These are phyloP conservation scores for Ferdinandea cuprea DNA, from an alignment of 2,888 invertebrate species.

Conservation along the genomic window DNA sequence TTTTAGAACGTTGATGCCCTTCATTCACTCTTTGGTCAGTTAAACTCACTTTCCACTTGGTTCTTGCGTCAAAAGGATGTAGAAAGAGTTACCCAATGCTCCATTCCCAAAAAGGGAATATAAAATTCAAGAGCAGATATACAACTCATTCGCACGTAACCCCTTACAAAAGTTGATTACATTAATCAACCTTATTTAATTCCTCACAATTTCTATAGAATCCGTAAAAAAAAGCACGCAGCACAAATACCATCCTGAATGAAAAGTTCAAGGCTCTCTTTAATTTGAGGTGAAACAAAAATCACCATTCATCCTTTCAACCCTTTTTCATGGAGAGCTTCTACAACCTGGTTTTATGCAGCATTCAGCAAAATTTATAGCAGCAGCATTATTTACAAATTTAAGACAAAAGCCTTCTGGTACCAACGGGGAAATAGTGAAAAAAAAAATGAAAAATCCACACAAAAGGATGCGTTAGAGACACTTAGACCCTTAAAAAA, in stretches of 20 bases:
- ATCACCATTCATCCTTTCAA: neutral
- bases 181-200: too few relatives aligned
- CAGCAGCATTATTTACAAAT: slow-evolving; percentile 17
- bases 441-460: slow-evolving; percentile 1
- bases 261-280: slow-evolving; percentile 25
- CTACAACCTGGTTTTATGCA: neutral
- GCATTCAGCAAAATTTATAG: neutral
- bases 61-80: too few relatives aligned
- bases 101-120: too few relatives aligned
- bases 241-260: neutral
- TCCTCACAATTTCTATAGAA: too few relatives aligned
- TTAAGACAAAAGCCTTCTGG: slow-evolving; percentile 19
- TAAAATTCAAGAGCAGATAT: too few relatives aligned
- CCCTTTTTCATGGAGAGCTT: neutral
- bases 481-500: slow-evolving; percentile 45
- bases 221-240: too few relatives aligned
- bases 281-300: slow-evolving; percentile 1
- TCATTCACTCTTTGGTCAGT: too few relatives aligned
- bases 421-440: neutral
- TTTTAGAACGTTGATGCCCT: too few relatives aligned
- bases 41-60: too few relatives aligned
- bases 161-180: too few relatives aligned
- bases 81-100: too few relatives aligned
- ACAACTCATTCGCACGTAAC: too few relatives aligned
- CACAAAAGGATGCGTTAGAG: slow-evolving; percentile 24